Evolutionary conservation across 2,113 vertebrate genomes (phyloP).

Genomic region (Xiphophorus couchianus): DNA sequence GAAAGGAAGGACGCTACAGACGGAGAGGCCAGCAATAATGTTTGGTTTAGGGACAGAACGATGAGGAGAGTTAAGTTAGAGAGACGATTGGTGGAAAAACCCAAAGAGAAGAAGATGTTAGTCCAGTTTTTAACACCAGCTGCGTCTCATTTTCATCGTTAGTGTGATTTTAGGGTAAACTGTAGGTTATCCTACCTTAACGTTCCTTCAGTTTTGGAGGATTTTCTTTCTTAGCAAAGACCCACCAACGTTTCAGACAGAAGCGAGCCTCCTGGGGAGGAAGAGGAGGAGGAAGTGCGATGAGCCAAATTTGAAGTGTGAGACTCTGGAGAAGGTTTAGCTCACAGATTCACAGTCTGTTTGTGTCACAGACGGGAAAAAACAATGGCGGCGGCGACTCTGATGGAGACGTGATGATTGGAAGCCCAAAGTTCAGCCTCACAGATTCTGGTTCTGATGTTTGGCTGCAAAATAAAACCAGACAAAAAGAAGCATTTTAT

Average conservation of each 20-base stretch:
- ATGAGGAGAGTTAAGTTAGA: too few species aligned
- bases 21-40: too few species aligned
- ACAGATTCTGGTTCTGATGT: background rate
- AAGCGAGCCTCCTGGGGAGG: background rate
- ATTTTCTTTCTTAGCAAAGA: background rate
- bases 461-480: background rate
- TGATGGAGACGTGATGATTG: slow-evolving; percentile 1
- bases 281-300: slow-evolving; percentile 19
- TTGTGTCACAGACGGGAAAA: background rate
- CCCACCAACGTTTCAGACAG: background rate
- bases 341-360: background rate
- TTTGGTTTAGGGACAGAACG: too few species aligned
- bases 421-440: background rate
- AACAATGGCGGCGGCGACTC: background rate
- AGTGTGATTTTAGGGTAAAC: background rate
- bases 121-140: too few species aligned
- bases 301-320: slow-evolving; percentile 32
- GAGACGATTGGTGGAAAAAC: too few species aligned
- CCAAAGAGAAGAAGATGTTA: too few species aligned
- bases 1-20: too few species aligned
- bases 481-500: background rate
- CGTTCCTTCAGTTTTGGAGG: background rate
- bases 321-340: background rate
- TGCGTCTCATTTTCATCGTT: background rate
- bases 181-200: background rate